Evolutionary conservation across 2,797 vertebrate species (phyloP), one percentile per base, ranked within the genome.

Genomic region (Anniella stebbinsi): DNA sequence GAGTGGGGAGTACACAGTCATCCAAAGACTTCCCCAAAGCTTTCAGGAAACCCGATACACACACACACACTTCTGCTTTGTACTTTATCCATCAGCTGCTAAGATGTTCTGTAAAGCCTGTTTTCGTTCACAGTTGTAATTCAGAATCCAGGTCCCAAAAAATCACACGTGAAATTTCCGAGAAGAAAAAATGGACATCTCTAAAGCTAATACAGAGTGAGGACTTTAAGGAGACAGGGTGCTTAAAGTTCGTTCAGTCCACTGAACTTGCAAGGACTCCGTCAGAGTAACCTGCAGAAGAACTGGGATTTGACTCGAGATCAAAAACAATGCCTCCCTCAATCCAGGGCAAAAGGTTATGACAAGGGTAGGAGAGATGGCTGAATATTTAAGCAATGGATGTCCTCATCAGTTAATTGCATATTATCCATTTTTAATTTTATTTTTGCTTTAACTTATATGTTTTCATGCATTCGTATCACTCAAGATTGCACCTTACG

Each of bases 21-120:
- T 45, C 78, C 88, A 85, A 93, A 86, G 81, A 69, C 75, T 51
- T 57, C 66, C 54, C 69, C 4, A 57, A 77, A 78, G 60, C 11
- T 67, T 72, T 4, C 21, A 7, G 77, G 86, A 85, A 28, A 41
- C 4, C 66, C 70, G 11, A 51, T 89, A 90, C 60, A 63, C 18
- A 63, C 12, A 57, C 12, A 57, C 12, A 54, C 57, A 60, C 57
- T 13, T 13, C 21, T 17, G 60, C 60, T 63, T 63, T 84, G 30
- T 84, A 23, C 0, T 67, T 93, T 85, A 38, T 45, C 60, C 11
- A 23, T 90, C n/a, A 17, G n/a, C 3, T 33, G 81, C 2, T 17
- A 88, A 48, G 28, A 77, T 70, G 84, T 1, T 87, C 91, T 38
- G 38, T 77, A 90, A 88, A 30, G 0, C 0, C 72, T n/a, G 57